Conservation (phyloP, 2,888 invertebrate species). For the Lasioglossum leucozonium region DNA sequence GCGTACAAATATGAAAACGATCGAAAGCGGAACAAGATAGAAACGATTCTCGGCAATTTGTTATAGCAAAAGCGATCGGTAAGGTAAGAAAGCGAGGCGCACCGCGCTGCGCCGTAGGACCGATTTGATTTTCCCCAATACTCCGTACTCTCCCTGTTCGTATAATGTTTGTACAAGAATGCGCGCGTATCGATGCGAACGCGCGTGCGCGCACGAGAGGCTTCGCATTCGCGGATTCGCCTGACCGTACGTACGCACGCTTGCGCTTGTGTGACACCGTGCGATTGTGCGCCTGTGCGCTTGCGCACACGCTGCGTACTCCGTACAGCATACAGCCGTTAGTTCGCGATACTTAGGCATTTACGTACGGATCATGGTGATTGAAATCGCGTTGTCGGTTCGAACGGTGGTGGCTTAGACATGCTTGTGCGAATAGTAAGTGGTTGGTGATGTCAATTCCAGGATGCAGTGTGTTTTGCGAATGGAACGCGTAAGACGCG, state of each 20-base stretch:
- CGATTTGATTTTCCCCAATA: conserved; percentile 3
- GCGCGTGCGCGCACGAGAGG: conserved; percentile 4
- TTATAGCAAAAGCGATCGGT: not conserved
- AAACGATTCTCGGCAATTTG: not conserved
- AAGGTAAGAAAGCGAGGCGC: not conserved
- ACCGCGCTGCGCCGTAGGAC: not conserved
- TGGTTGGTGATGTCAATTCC: conserved; percentile 6
- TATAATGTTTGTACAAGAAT: not conserved
- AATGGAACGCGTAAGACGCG: conserved; percentile 5
- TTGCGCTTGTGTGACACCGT: not conserved
- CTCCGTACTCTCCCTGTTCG: not conserved
- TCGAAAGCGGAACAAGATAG: not conserved
- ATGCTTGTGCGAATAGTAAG: not conserved
- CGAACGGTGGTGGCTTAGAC: too few species aligned
- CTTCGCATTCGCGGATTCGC: not conserved
- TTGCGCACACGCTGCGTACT: conserved; percentile 5
- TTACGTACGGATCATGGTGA: not conserved
- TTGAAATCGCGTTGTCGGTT: not conserved
- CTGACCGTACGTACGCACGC: not conserved
- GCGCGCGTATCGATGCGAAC: not conserved
- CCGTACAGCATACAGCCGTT: not conserved
- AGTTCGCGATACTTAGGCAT: not conserved
- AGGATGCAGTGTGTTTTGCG: not conserved
- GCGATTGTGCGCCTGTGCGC: not conserved
- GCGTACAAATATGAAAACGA: not conserved